Evolutionary conservation across 1,140 invertebrate genomes (phyloP).

Genomic region (Macrosteles quadrilineatus): DNA sequence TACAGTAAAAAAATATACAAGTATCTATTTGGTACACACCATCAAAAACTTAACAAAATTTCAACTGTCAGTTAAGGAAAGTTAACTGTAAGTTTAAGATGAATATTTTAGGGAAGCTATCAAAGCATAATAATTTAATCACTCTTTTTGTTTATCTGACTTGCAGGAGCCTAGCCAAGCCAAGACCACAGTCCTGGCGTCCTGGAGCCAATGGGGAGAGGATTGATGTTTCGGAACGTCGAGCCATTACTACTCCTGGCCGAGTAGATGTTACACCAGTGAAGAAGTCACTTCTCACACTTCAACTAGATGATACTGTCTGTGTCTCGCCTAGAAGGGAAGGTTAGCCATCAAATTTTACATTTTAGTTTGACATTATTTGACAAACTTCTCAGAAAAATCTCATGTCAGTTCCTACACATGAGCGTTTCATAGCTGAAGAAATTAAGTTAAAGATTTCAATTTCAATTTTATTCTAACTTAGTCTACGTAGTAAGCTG

Average conservation of each 20-base stretch:
- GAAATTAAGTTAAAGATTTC: no score
- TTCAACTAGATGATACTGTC: slow-evolving; percentile 15
- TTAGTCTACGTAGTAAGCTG: no score
- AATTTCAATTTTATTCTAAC: no score
- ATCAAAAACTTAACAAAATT: neutral
- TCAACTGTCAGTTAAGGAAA: neutral
- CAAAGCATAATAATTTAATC: neutral
- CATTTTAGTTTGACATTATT: no score
- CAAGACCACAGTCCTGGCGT: slow-evolving; percentile 37
- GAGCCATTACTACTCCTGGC: slow-evolving; percentile 40
- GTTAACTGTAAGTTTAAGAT: neutral
- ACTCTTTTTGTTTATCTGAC: slow-evolving; percentile 18
- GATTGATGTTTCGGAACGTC: slow-evolving; percentile 19
- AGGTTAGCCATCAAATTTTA: no score
- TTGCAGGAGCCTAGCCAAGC: slow-evolving; percentile 26
- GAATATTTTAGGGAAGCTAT: neutral
- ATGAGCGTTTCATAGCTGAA: no score
- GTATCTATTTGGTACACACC: no score
- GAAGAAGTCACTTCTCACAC: slow-evolving; percentile 26
- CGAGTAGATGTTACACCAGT: slow-evolving; percentile 29
- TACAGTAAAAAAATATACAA: no score
- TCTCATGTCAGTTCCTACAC: no score
- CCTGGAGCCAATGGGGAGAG: neutral
- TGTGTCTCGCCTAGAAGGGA: slow-evolving; percentile 1
- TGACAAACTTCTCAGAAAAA: no score